These are phyloP conservation scores for Smittia aterrima DNA, from an alignment of 2,888 invertebrate genomes.

Conservation along the genomic window DNA sequence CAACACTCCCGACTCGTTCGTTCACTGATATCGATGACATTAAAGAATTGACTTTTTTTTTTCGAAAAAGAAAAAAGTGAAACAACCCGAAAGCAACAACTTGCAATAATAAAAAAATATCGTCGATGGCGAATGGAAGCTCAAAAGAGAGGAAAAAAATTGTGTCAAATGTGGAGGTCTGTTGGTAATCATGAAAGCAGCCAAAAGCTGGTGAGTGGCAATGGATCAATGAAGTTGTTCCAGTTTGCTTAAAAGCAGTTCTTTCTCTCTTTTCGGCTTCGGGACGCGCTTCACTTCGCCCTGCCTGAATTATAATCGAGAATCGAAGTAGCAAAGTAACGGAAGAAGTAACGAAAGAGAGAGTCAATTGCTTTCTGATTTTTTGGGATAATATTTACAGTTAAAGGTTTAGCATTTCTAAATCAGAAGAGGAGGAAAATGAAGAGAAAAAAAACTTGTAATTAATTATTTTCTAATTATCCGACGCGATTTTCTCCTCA, in stretches of 20 bases:
- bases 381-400: not conserved
- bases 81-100: conserved; percentile 3
- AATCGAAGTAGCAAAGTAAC: conserved; percentile 12
- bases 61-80: too few relatives aligned
- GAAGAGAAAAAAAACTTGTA: not conserved
- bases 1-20: too few relatives aligned
- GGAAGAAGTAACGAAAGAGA: conserved; percentile 17
- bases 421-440: not conserved
- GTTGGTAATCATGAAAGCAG: conserved; percentile 2
- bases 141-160: conserved; percentile 18
- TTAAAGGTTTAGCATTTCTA: not conserved
- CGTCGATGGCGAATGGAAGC: conserved; percentile 5
- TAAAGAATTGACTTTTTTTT: conserved; percentile 30
- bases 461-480: not conserved
- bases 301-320: not conserved
- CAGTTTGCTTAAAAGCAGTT: not conserved
- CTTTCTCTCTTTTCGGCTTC: not conserved
- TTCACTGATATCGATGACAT: not conserved
- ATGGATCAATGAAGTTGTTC: conserved; percentile 8
- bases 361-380: not conserved
- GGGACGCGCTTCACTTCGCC: not conserved
- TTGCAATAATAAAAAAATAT: not conserved
- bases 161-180: conserved; percentile 36
- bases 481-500: not conserved
- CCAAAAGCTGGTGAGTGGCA: not conserved